phyloP scores from a whole-genome alignment of 2,888 invertebrate genomes.

The Crocallis elinguaria region DNA sequence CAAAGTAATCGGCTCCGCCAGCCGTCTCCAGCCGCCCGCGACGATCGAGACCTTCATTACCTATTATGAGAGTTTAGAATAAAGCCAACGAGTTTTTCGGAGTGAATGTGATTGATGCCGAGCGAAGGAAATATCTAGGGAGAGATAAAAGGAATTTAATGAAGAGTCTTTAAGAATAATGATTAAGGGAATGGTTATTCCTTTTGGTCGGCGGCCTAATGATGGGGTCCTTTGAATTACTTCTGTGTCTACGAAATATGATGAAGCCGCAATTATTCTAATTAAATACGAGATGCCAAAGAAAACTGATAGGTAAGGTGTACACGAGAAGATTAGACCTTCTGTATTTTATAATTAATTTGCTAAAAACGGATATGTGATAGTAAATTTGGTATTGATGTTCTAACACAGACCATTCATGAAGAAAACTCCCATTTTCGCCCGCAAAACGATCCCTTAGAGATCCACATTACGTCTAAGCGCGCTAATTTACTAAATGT shows the following conservation, averaged over 20 bases:
- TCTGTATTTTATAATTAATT: conserved; percentile 10
- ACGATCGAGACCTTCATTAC: conserved; percentile 82
- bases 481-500: conserved; percentile 29
- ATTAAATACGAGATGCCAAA: conserved; percentile 54
- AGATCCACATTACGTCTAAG: conserved; percentile 25
- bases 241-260: conserved; percentile 73
- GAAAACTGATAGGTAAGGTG: conserved; percentile 30
- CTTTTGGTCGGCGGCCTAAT: conserved; percentile 79
- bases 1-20: conserved; percentile 81
- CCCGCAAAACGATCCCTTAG: conserved; percentile 21
- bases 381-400: neutral
- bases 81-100: conserved; percentile 84
- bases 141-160: conserved; percentile 85
- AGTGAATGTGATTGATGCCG: conserved; percentile 84
- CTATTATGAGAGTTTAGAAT: conserved; percentile 85
- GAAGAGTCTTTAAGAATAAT: conserved; percentile 85
- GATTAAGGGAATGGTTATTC: conserved; percentile 84
- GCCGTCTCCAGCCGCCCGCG: conserved; percentile 77
- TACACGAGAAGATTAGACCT: conserved; percentile 8
- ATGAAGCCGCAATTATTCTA: conserved; percentile 68
- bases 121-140: conserved; percentile 81
- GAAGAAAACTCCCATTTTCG: conserved; percentile 25
- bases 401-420: conserved; percentile 11
- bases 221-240: conserved; percentile 79
- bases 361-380: conserved; percentile 4